Conservation (phyloP, 2,888 invertebrate genomes). For the Drosophila anomalata region DNA sequence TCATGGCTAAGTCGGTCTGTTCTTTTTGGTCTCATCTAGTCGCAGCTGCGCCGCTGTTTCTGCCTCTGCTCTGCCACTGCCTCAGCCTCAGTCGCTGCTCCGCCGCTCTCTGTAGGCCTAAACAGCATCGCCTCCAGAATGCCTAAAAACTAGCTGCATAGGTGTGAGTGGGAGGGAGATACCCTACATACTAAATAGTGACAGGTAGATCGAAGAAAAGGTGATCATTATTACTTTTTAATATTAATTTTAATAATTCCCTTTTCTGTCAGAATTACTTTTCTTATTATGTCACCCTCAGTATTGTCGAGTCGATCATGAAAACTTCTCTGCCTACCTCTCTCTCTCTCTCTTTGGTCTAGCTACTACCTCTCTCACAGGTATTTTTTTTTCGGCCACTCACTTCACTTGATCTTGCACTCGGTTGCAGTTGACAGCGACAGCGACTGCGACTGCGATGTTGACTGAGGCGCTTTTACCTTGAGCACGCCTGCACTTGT, state of each 20-base stretch:
- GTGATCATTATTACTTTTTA: too few species aligned
- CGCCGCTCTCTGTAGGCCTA: slow-evolving; percentile 26
- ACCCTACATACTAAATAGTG: slow-evolving; percentile 7
- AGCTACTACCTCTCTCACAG: slow-evolving; percentile 14
- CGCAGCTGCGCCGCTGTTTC: slow-evolving; percentile 27
- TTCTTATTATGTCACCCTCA: too few species aligned
- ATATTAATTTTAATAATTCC: too few species aligned
- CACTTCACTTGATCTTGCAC: slow-evolving; percentile 71
- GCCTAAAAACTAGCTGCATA: slow-evolving; percentile 14
- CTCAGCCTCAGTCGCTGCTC: slow-evolving; percentile 22
- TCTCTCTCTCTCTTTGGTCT: slow-evolving; percentile 17
- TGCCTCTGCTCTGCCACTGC: slow-evolving; percentile 1
- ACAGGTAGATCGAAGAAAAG: background rate
- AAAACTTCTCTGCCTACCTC: background rate
- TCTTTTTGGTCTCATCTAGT: slow-evolving; percentile 55
- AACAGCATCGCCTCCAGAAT: slow-evolving; percentile 50
- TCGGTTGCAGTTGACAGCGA: slow-evolving; percentile 32
- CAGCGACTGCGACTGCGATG: slow-evolving; percentile 17
- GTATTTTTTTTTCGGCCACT: slow-evolving; percentile 49
- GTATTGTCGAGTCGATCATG: too few species aligned
- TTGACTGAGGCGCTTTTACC: slow-evolving; percentile 59
- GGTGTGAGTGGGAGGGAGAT: slow-evolving; percentile 19
- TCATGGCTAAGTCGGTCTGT: slow-evolving; percentile 53
- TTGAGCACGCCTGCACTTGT: slow-evolving; percentile 73
- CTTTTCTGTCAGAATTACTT: too few species aligned